A percentile compares a stretch with the other conserved stretches of the same genome.
These are phyloP conservation scores for Pogonomyrmex californicus DNA, from an alignment of 1,140 invertebrate species.

Conservation along the genomic window DNA sequence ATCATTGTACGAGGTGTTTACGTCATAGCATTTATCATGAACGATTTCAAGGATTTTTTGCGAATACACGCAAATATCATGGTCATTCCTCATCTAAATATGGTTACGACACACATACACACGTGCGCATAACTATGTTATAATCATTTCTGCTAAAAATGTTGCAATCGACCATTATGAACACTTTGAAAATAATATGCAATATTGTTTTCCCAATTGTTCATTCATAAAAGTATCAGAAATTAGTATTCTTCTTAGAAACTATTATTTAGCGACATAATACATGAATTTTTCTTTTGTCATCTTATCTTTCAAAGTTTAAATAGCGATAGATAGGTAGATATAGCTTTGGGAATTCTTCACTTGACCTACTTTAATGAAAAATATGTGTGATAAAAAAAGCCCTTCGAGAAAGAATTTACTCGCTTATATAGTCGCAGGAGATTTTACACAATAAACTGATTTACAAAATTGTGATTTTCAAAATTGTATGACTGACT, in stretches of 20 bases:
- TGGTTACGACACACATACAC: no score
- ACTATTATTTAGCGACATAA: background rate
- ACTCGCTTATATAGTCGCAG: background rate
- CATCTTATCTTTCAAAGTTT: background rate
- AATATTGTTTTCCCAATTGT: background rate
- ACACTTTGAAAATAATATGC: background rate
- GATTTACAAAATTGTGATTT: no score
- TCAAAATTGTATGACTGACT: background rate
- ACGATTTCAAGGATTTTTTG: conserved; percentile 21
- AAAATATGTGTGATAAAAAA: conserved; percentile 26
- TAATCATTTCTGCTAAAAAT: conserved; percentile 7
- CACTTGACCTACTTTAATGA: conserved; percentile 40
- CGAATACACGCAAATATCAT: background rate
- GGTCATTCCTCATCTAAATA: background rate
- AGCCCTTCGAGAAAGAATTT: conserved; percentile 25
- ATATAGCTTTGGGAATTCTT: background rate
- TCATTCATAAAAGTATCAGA: background rate
- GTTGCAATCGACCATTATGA: background rate
- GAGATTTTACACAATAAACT: background rate
- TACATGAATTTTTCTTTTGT: conserved; percentile 5
- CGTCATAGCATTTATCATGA: conserved; percentile 10
- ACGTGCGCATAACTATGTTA: background rate
- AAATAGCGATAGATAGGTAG: background rate
- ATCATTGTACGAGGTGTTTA: background rate
- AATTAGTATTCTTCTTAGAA: background rate